Conservation (phyloP, 2,888 invertebrate species). For the Pilophorus perplexus region DNA sequence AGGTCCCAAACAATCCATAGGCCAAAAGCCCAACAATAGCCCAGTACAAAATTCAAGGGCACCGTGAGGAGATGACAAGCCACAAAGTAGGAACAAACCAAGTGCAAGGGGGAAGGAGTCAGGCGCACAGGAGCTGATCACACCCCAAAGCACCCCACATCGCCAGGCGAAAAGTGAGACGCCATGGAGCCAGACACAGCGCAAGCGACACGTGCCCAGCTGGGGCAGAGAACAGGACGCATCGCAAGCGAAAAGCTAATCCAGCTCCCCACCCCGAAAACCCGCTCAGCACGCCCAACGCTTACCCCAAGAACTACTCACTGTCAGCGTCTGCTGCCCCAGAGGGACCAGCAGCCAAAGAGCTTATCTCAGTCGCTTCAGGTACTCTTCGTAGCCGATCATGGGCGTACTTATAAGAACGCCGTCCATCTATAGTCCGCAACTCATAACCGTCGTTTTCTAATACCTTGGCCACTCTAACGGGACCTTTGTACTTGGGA, state of each 20-base stretch:
- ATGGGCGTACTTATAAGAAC: constrained; percentile 6
- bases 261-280: not conserved
- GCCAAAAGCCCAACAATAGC: too few species aligned
- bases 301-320: not conserved
- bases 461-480: not conserved
- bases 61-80: too few species aligned
- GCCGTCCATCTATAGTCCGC: not conserved
- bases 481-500: constrained; percentile 12
- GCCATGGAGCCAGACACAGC: constrained; percentile 6
- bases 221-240: not conserved
- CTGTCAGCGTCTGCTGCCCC: not conserved
- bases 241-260: not conserved
- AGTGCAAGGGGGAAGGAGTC: not conserved
- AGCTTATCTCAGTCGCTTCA: constrained; percentile 5
- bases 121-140: not conserved
- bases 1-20: too few species aligned
- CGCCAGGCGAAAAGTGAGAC: constrained; percentile 5
- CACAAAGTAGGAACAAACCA: too few species aligned
- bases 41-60: too few species aligned
- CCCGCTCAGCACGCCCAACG: not conserved
- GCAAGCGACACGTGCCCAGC: not conserved
- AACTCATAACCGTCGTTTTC: not conserved
- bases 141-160: constrained; percentile 19
- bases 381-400: too few species aligned
- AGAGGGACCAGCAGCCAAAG: not conserved